Evolutionary conservation across 1,140 invertebrate species (phyloP).

Genomic region (Nasonia longicornis): DNA sequence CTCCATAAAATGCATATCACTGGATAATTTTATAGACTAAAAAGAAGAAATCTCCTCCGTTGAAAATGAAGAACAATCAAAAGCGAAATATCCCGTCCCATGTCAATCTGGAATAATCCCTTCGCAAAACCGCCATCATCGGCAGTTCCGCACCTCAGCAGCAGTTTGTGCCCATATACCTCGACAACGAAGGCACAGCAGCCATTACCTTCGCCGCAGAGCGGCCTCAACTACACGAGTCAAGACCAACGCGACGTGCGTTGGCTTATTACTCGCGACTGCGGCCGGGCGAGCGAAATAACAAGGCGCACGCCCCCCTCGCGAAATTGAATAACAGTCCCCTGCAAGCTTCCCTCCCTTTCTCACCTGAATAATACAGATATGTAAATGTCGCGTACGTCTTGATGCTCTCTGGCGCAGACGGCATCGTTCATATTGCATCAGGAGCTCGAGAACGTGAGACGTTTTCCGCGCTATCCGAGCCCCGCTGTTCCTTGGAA

Average conservation of each 20-base stretch:
- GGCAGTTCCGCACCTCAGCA: neutral
- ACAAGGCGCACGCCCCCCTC: conserved; percentile 65
- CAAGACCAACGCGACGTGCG: conserved; percentile 48
- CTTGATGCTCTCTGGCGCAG: conserved; percentile 22
- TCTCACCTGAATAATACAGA: conserved; percentile 67
- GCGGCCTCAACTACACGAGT: conserved; percentile 17
- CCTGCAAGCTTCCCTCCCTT: neutral
- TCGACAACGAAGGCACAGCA: neutral
- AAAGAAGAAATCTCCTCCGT: too few relatives aligned
- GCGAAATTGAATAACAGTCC: conserved; percentile 67
- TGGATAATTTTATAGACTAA: too few relatives aligned
- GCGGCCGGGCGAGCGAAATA: conserved; percentile 54
- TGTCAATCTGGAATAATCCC: too few relatives aligned
- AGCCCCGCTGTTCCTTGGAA: neutral
- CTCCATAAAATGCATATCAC: too few relatives aligned
- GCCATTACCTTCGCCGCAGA: neutral
- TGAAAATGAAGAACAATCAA: neutral
- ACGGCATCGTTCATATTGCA: conserved; percentile 44
- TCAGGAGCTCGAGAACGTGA: conserved; percentile 4
- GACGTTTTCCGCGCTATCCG: conserved; percentile 1
- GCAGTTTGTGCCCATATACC: neutral
- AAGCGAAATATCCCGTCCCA: neutral
- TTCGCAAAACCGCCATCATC: neutral
- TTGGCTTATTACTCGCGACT: conserved; percentile 36
- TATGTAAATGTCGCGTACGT: conserved; percentile 62